Base-by-base conservation (phyloP, 2,888 invertebrate species). In the Nomada goodeniana region DNA sequence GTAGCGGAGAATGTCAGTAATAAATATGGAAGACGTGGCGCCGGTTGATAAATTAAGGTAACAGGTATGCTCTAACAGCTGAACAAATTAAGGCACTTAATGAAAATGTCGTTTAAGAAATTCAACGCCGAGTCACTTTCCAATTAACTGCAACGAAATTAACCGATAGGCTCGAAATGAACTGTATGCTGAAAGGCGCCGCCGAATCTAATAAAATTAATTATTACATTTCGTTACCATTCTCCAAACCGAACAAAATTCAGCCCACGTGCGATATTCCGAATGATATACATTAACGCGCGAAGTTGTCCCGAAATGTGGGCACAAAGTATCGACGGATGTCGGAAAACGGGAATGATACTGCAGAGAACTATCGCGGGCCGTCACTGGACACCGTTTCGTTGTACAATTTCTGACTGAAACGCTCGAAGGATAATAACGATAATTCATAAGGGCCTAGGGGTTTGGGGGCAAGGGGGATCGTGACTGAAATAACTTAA, bases 401-500 rank as follows among this genome's bases (percentile, higher is more conserved):
- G 15, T 71, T 64, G 47, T 18, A 76, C 52, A 59, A 44, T 64
- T 76, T 15, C 64, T 15, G 79, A 29, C 42, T 57, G 52, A 23
- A 59, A 78, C 53, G 60, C 60, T 36, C 47, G 53, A 50, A 67
- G 78, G 71, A 70, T 80, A 83, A 86, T 83, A 82, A 85, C 70
- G 71, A 83, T 86, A 86, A 87, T 87, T 87, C 84, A 80, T 69
- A 76, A 67, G 76, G 76, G 70, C 53, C 50, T 52, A 15, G n/a
- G 42, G 53, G 60, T 26, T 47, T 61, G 57, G 73, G 65, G 73
- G 74, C 57, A 53, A 70, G 63, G 71, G 71, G 71, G 26, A 69
- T 87, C 82, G 78, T 77, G 61, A 83, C 83, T 83, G 74, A 83
- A 88, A 88, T 85, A 88, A 86, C 84, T 84, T 60, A 59, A 79